A percentile compares a stretch with the other conserved stretches of the same genome.
These are phyloP conservation scores for Micrasema minimum DNA, from an alignment of 1,140 invertebrate species.

Conservation along the genomic window DNA sequence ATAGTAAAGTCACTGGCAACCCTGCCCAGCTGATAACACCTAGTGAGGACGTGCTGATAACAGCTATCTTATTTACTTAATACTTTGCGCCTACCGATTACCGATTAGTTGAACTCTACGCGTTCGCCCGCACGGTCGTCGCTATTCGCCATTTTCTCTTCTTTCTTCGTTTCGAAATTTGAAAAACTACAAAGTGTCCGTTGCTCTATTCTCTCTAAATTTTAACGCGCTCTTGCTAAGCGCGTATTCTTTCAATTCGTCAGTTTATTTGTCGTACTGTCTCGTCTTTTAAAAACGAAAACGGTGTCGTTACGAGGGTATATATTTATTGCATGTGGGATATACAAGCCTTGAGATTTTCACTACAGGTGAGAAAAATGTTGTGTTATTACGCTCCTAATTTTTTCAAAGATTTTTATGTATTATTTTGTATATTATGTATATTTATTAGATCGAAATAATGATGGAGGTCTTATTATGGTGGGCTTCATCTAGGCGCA, in stretches of 20 bases:
- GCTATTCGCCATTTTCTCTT: not conserved
- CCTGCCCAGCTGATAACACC: not conserved
- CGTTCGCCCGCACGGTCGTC: not conserved
- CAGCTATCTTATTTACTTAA: constrained; percentile 4
- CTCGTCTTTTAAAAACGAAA: constrained; percentile 7
- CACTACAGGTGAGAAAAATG: constrained; percentile 62
- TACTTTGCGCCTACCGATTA: not conserved
- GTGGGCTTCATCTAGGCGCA: too few relatives aligned
- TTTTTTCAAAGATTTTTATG: too few relatives aligned
- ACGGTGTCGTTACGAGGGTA: constrained; percentile 14
- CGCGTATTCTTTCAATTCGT: not conserved
- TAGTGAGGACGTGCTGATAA: constrained; percentile 3
- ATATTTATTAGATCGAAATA: too few relatives aligned
- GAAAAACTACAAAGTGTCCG: too few relatives aligned
- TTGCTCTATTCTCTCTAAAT: not conserved
- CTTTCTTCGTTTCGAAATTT: too few relatives aligned
- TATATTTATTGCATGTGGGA: constrained; percentile 48
- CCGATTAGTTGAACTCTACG: not conserved
- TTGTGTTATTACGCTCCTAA: too few relatives aligned
- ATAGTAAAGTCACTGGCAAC: too few relatives aligned
- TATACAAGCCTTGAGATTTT: constrained; percentile 67
- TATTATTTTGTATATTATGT: too few relatives aligned
- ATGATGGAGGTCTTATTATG: too few relatives aligned
- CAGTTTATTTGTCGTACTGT: not conserved
- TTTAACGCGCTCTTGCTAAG: not conserved